Base-by-base conservation (phyloP, 2,797 vertebrate species). In the Carcharodon carcharias region DNA sequence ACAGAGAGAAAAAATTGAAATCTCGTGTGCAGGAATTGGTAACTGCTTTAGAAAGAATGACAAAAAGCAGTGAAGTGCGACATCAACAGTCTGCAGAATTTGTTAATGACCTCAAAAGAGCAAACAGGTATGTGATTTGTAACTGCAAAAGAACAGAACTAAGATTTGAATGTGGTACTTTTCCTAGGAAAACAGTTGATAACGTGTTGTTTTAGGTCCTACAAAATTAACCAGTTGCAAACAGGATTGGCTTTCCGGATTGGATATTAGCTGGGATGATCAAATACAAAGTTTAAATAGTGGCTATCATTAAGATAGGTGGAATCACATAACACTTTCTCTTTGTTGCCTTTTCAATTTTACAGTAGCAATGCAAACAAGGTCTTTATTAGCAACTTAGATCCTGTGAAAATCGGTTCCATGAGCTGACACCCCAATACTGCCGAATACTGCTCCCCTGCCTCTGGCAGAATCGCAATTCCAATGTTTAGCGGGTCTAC, bases 31-130 rank as follows among this genome's bases (percentile, higher is more conserved):
- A 99, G 96, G 98, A 99, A 96, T 96, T 99, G 96, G 98, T 99
- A 96, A 98, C 97, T 35, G 98, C 98, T 69, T 96, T 99, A 97
- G 98, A 99, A 96, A 98, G 98, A 97, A 98, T 99, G 69, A 98
- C 98, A 0, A 98, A 98, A 96, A 98, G 98, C 98, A 99, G 98
- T 63, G 98, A 99, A 97, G 98, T 98, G 96, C 97, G 98, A 96
- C 98, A 99, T 97, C 98, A 99, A 97, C 98, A 99, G 88, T 98
- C 98, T 0, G 98, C 98, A 0, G 98, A 98, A 97, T 99, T 99
- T 56, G 98, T 99, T 45, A 98, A 98, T 95, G 98, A 99, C 97
- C 97, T 99, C 23, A 99, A 99, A 97, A 97, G 98, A 96, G 98
- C 98, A 69, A 99, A 99, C 98, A 97, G 97, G 97, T 97, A 96